Base-by-base conservation (phyloP, 2,888 invertebrate species). In the Petrolisthes cinctipes region DNA sequence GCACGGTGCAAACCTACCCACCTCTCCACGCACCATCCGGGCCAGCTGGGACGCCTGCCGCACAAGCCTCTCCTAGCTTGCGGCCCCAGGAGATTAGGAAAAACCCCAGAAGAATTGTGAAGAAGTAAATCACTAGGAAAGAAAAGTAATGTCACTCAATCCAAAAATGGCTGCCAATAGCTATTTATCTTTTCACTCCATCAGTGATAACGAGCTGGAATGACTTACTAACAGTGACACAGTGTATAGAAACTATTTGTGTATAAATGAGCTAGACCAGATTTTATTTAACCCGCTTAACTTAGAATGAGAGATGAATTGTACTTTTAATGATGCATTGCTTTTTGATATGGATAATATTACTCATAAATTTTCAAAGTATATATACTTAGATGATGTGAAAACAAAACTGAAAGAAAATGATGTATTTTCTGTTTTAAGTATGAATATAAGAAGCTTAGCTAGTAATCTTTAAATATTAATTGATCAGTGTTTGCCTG, bases 191-290 rank as follows among this genome's bases (percentile, higher is more conserved):
- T 75, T 20, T 75, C 51, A 75, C 14, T 75, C 6, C 5, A 75
- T 75, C 51, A 75, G 75, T 75, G 14, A 23, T 17, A 9, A 75
- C 7, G 75, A 75, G 51, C 75, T 75, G 23, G 75, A 5, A 75
- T 6, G 75, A 75, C 75, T n/a, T n/a, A n/a, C n/a, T 75, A 75
- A 20, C 75, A 75, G 75, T 75, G 75, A 75, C 23, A 73, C 14
- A 75, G 17, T 75, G 6, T 51, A 75, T 75, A 75, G 7, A 75
- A 75, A 75, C 4, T 75, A 75, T 6, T 75, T 75, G 75, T 75
- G 4, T 75, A 23, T 75, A 75, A 75, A 75, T 75, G 20, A 75
- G 7, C 75, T 2, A 37, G 75, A 75, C 23, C 71, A 71, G 71
- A 14, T 71, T n/a, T 20, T 71, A 71, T 71, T 71, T 71, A 71